Evolutionary conservation across 2,797 vertebrate species (phyloP), one percentile per base, ranked within the genome.

Genomic region (Clarias laeviceps): DNA sequence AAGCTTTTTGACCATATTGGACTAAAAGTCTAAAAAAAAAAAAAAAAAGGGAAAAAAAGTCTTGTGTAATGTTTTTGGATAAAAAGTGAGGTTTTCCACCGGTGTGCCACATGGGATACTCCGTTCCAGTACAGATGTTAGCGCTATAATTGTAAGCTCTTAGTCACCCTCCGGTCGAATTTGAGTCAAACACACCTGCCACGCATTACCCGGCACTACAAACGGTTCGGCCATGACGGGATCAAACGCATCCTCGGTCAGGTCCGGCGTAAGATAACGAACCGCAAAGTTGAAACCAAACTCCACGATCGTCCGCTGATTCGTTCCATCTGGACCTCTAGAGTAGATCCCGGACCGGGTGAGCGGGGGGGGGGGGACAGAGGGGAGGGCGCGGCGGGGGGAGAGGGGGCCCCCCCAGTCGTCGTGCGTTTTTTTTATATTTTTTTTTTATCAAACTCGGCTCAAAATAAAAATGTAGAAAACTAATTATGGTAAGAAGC

Each of bases 281-380:
- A 91, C 82, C 54, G 64, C 87, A 87, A 73, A 77, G 61, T 72
- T 83, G 89, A 87, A 90, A 90, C 86, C 85, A 86, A 87, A 56
- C 78, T 79, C 85, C 82, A 82, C 76, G 87, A 84, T 80, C 78
- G 57, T 89, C 85, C 86, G 89, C 77, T 90, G 82, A 92, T 90
- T 87, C 74, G 68, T 82, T 66, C 87, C 91, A 91, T 92, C 88
- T 93, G 91, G 87, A 86, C 69, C n/a, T 84, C 61, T 68, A 70
- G 82, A 32, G 24, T 78, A 84, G 69, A n/a, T 81, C 79, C 82
- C 84, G 14, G 50, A 54, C 50, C 50, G 12, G 12, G 50, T 54
- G 50, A 45, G 40, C n/a, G 50, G 12, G 50, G 11, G 45, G 3
- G 45, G 3, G 45, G 45, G 50, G 7, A 2, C 32, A 34, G 32